Conservation (phyloP, 2,888 invertebrate genomes). For the Plebejus melissa region DNA sequence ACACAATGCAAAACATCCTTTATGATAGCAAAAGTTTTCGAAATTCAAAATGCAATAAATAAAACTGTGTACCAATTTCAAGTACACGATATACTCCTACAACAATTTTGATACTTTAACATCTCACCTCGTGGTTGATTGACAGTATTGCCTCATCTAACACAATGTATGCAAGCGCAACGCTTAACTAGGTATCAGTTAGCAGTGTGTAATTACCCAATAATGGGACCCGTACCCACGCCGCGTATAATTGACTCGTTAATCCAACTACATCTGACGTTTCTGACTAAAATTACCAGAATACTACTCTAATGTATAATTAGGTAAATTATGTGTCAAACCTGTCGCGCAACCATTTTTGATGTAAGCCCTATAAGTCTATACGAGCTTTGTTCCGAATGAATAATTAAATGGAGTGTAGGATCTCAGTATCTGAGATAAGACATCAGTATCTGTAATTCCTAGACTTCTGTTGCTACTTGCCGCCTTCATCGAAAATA, state of each 20-base stretch:
- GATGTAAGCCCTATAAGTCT: constrained; percentile 7
- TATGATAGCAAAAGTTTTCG: background rate
- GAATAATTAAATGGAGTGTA: constrained; percentile 13
- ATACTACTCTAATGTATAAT: constrained; percentile 26
- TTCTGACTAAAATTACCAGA: constrained; percentile 29
- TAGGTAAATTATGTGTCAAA: constrained; percentile 30
- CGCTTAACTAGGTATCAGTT: constrained; percentile 33
- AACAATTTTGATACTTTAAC: background rate
- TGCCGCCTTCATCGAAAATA: background rate
- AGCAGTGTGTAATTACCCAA: constrained; percentile 49
- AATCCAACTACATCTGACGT: constrained; percentile 39
- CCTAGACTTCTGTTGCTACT: background rate
- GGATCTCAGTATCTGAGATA: background rate
- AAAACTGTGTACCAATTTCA: background rate
- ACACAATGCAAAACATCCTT: no score
- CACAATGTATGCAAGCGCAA: constrained; percentile 31
- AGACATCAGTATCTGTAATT: background rate
- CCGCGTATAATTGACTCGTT: constrained; percentile 55
- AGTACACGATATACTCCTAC: constrained; percentile 1
- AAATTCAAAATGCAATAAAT: background rate
- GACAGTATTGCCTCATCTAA: constrained; percentile 31
- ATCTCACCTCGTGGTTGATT: constrained; percentile 4
- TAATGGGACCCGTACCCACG: constrained; percentile 44
- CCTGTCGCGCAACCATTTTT: constrained; percentile 21
- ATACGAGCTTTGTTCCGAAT: background rate